Evolutionary conservation across 2,113 vertebrate species (phyloP), one percentile per base, ranked within the genome.

Genomic region (Sturnus vulgaris): DNA sequence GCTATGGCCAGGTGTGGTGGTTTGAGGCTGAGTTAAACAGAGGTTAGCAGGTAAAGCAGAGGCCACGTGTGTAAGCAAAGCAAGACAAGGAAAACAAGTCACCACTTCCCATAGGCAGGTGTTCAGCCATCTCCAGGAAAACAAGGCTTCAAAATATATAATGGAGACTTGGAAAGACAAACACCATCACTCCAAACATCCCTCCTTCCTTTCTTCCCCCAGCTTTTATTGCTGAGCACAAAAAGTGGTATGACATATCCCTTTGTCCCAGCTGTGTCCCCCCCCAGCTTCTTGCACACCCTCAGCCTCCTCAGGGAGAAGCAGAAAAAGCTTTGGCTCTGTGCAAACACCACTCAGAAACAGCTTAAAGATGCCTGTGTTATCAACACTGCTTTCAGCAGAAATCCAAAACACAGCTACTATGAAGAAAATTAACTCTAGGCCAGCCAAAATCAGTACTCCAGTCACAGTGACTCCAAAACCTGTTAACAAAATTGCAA

Each of bases 111-210:
- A 11, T 19, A 0, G 6, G 28, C 44, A 80, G 42, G 16, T 23
- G 42, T 14, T 53, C 66, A 61, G 50, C 5, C 11, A 18, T 46
- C 25, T 30, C 11, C 20, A 52, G 86, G 50, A 70, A 8, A 73
- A 20, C 35, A 57, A 24, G 7, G 15, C 5, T 63, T 53, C 39
- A 11, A 27, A 16, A 55, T 2, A 0, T 1, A 0, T 40, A 11
- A 27, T 1, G 1, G n/a, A 35, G 5, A 53, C 28, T 55, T 49
- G 39, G 59, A 53, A 87, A 80, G 72, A 44, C 5, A 52, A 73
- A 69, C 1, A 0, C 2, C 11, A 3, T 40, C 13, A 22, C 3
- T 66, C 30, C 7, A 4, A 53, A 33, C 0, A 2, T 17, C 9
- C 30, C 2, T 6, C 7, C 2, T 57, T 61, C 27, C 9, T 13